Evolutionary conservation across 2,797 vertebrate species (phyloP), one percentile per base, ranked within the genome.

Genomic region (Oophaga sylvatica): DNA sequence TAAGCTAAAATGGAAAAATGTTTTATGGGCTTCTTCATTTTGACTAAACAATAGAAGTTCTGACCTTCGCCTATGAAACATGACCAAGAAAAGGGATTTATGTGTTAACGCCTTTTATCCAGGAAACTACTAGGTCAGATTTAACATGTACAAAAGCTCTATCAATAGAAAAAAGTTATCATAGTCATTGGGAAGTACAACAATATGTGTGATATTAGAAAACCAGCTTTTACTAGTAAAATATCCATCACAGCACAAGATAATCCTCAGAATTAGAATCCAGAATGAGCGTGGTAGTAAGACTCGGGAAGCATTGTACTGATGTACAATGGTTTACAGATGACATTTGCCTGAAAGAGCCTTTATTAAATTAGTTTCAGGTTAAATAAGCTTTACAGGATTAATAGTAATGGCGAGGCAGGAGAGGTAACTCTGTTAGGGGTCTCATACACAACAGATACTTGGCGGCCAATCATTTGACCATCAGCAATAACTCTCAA

Each of bases 1-100:
- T 80, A 63, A 81, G 82, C 82, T 88, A 81, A 84, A 88, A 88
- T 84, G 82, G 81, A 85, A 84, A 88, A 81, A 73, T 75, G 67
- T 76, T 88, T 84, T 57, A 85, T 70, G 19, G 70, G 65, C 65
- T 88, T 80, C 63, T 79, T 80, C 76, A 63, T 80, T 77, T 20
- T 70, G 41, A 63, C 62, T 79, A 84, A 84, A 73, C 63, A 84
- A 88, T 80, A 81, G 68, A 62, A 48, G 59, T 26, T 71, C 17
- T 65, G 85, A 81, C 85, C 80, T 87, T 77, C 83, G 60, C 57
- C 22, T 82, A 31, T 81, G 60, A 76, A 62, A 67, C 71, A 62
- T 10, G 70, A 65, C 70, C 56, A 68, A 81, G 78, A 77, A 73
- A 81, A 87, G 29, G 62, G 53, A 76, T 76, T 82, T 68, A 19